These are phyloP conservation scores for Zoanthus gigantus DNA, from an alignment of 92 coral and sea anemone species.

Conservation along the genomic window DNA sequence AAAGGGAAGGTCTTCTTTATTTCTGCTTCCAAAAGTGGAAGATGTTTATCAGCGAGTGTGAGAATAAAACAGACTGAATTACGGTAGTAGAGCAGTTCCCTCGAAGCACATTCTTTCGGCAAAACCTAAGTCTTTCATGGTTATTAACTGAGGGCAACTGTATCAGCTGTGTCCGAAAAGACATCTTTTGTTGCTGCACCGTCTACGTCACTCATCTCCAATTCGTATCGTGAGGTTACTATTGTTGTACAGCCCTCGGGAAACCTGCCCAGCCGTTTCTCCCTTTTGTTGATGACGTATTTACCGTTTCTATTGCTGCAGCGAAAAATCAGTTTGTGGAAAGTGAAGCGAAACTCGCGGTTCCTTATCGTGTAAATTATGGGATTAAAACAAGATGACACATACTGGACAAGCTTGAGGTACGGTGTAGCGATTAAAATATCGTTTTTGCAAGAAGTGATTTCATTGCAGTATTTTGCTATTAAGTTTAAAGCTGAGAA, in stretches of 20 bases:
- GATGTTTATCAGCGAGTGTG: too few relatives aligned
- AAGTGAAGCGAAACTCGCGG: conserved; percentile 83
- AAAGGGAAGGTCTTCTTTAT: too few relatives aligned
- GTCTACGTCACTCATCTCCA: conserved; percentile 37
- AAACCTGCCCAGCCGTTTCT: conserved; percentile 17
- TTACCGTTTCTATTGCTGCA: conserved; percentile 78
- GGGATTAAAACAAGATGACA: conserved; percentile 79
- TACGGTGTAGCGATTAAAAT: conserved; percentile 10
- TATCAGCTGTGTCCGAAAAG: conserved; percentile 15
- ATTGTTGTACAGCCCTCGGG: conserved; percentile 27
- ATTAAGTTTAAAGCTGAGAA: conserved; percentile 75
- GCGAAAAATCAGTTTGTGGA: conserved; percentile 79
- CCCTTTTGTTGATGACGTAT: conserved; percentile 58
- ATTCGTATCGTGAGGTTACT: conserved; percentile 26
- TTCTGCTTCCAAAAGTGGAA: too few relatives aligned
- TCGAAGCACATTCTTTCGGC: too few relatives aligned
- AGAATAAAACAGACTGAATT: too few relatives aligned
- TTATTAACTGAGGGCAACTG: background rate
- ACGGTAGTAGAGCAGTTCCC: too few relatives aligned
- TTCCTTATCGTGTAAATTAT: conserved; percentile 84
- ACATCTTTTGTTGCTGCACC: background rate
- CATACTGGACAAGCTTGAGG: conserved; percentile 85
- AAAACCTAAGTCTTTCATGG: background rate
- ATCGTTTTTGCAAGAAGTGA: background rate
- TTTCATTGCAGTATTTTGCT: conserved; percentile 52